A percentile compares a stretch with the other conserved stretches of the same genome.
Conservation (phyloP, 2,797 vertebrate genomes). For the Aldrovandia affinis region DNA sequence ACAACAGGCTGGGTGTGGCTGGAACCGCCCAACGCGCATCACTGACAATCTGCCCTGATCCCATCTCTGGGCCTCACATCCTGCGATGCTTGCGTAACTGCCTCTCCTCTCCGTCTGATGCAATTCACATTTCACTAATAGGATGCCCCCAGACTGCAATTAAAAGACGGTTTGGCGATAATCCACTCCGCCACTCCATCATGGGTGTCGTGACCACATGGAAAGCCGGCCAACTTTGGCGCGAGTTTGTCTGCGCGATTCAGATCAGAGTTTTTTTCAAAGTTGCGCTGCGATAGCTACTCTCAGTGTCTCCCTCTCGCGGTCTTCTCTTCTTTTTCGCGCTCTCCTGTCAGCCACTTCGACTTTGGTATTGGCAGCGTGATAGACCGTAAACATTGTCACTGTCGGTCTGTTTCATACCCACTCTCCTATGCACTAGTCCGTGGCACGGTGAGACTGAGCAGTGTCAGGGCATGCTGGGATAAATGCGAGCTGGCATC, state of each 20-base stretch:
- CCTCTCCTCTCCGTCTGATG: background rate
- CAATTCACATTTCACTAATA: background rate
- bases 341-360: background rate
- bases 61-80: constrained; percentile 15
- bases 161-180: background rate
- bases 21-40: constrained; percentile 3
- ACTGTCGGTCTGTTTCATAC: background rate
- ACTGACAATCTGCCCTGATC: constrained; percentile 13
- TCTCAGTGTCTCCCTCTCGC: constrained; percentile 12
- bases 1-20: background rate
- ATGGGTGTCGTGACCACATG: constrained; percentile 9
- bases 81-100: constrained; percentile 12
- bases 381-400: background rate
- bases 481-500: constrained; percentile 10
- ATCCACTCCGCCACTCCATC: too few relatives aligned
- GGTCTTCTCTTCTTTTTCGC: background rate
- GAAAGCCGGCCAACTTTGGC: background rate
- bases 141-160: background rate
- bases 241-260: background rate
- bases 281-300: background rate
- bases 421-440: background rate
- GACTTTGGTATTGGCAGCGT: background rate
- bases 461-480: background rate
- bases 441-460: background rate
- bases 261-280: background rate